Conservation (phyloP, 2,888 invertebrate species). For the Alloscopus bannaensis region DNA sequence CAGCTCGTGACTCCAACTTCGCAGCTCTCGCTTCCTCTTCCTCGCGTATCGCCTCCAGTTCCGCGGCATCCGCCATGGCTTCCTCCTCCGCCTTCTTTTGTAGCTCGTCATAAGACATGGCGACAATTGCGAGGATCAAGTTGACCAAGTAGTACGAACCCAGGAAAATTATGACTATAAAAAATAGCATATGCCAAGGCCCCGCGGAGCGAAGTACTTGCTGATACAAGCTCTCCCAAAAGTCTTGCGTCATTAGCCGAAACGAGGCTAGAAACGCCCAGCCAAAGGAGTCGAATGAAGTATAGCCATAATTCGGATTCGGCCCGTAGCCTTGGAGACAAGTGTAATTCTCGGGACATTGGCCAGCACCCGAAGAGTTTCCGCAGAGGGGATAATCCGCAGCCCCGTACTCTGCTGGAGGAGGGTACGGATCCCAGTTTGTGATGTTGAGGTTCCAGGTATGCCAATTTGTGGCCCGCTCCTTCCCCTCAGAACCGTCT, state of each 20-base stretch:
- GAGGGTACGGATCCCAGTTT: conserved; percentile 77
- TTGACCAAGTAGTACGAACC: conserved; percentile 99
- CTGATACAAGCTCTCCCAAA: conserved; percentile 99
- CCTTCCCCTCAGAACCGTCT: conserved; percentile 78
- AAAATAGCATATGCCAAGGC: conserved; percentile 98
- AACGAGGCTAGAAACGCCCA: conserved; percentile 98
- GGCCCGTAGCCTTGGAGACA: conserved; percentile 94
- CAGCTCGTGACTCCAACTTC: background rate
- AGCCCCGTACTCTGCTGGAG: conserved; percentile 79
- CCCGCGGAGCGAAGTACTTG: conserved; percentile 93
- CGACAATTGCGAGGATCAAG: conserved; percentile 99
- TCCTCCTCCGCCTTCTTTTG: conserved; percentile 98
- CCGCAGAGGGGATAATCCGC: conserved; percentile 89
- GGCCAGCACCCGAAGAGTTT: conserved; percentile 90
- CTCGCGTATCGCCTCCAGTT: conserved; percentile 84
- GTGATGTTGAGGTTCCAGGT: conserved; percentile 43
- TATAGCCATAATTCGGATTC: conserved; percentile 98
- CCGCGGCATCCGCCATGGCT: conserved; percentile 85
- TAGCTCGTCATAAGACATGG: conserved; percentile 82
- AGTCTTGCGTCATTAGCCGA: conserved; percentile 99
- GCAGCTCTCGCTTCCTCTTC: conserved; percentile 7
- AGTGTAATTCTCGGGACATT: conserved; percentile 89
- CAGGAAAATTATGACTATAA: conserved; percentile 98
- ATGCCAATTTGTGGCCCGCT: conserved; percentile 39
- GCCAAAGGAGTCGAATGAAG: conserved; percentile 98